Percentiles rank a stretch among this genome's conserved stretches.
phyloP scores from a whole-genome alignment of 2,888 invertebrate genomes.

The Cistogaster globosa region DNA sequence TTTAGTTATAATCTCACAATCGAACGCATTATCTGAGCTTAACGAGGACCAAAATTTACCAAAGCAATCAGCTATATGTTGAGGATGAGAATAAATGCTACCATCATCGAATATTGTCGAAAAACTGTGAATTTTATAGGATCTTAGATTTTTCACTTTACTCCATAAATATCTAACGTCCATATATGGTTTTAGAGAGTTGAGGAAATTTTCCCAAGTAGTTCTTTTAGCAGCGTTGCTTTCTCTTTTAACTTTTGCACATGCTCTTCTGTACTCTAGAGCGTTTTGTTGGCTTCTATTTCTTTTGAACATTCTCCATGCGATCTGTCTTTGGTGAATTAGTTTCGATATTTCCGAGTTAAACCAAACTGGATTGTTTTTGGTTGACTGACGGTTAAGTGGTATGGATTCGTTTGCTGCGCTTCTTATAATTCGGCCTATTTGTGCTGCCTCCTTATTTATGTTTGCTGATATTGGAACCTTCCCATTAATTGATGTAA shows the following conservation, averaged over 20 bases:
- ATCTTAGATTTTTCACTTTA: conserved; percentile 30
- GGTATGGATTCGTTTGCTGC: conserved; percentile 3
- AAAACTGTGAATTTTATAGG: background rate
- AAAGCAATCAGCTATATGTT: background rate
- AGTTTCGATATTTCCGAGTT: background rate
- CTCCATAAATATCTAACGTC: conserved; percentile 48
- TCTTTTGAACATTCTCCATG: conserved; percentile 10
- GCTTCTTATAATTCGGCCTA: background rate
- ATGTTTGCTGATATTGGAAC: background rate
- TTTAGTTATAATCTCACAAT: too few species aligned
- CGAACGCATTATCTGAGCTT: background rate
- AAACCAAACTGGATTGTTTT: conserved; percentile 7
- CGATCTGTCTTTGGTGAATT: background rate
- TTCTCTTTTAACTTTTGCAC: conserved; percentile 32
- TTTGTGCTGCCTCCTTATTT: background rate
- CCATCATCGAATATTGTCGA: background rate
- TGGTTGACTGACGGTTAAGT: background rate
- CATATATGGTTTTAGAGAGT: conserved; percentile 40
- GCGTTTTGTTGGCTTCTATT: background rate
- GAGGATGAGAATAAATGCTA: background rate
- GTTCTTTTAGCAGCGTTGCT: conserved; percentile 32
- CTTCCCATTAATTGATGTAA: background rate
- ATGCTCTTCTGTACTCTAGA: background rate
- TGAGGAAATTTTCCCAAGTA: conserved; percentile 34
- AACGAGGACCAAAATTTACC: background rate